A percentile compares a stretch with the other conserved stretches of the same genome.
These are phyloP conservation scores for Castor canadensis DNA, from an alignment of 2,113 vertebrate genomes.

Conservation along the genomic window DNA sequence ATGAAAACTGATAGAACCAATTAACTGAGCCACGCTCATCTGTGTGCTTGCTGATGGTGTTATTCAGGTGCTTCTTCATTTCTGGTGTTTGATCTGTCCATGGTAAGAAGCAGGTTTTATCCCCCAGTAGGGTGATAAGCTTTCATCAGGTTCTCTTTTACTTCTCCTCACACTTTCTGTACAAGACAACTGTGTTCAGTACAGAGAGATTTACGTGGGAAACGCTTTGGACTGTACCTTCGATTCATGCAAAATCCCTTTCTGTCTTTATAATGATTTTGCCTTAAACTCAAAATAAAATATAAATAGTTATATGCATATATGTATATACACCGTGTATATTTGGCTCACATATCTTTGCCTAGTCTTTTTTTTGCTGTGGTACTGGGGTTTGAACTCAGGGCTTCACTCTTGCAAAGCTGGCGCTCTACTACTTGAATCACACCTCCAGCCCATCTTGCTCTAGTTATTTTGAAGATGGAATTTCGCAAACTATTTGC, in stretches of 20 bases:
- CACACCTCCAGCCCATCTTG: too few relatives aligned
- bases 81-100: neutral
- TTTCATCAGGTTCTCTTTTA: neutral
- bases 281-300: neutral
- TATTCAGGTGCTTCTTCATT: accelerated
- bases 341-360: neutral
- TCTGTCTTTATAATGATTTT: neutral
- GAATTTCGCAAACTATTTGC: too few relatives aligned
- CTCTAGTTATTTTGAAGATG: too few relatives aligned
- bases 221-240: neutral
- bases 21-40: neutral
- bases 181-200: too few relatives aligned
- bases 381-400: too few relatives aligned
- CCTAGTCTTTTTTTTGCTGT: too few relatives aligned
- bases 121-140: neutral
- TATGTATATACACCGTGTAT: accelerated
- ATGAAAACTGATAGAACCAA: neutral
- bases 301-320: neutral
- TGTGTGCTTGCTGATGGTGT: neutral
- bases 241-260: neutral
- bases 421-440: too few relatives aligned
- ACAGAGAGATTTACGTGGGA: accelerated
- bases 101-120: neutral
- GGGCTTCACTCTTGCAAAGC: too few relatives aligned
- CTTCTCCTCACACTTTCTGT: neutral